These are phyloP conservation scores for Hippoglossus stenolepis DNA, from an alignment of 2,113 vertebrate genomes.

Conservation along the genomic window DNA sequence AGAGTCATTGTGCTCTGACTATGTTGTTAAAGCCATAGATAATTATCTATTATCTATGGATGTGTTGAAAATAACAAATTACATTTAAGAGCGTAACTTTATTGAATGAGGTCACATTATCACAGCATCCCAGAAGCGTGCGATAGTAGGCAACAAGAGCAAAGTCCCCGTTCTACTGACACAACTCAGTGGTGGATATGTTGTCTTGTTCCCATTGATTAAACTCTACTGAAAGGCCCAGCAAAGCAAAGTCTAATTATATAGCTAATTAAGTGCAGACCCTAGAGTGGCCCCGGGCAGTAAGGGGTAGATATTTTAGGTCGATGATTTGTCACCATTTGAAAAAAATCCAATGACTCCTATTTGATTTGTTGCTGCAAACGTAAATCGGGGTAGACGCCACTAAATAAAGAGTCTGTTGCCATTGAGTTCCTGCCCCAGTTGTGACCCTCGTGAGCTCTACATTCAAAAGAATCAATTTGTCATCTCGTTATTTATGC, in stretches of 20 bases:
- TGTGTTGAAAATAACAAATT: too few species aligned
- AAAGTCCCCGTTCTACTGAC: conserved; percentile 51
- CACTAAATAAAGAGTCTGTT: conserved; percentile 63
- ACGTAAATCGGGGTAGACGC: conserved; percentile 65
- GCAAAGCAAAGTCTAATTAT: conserved; percentile 82
- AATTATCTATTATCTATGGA: too few species aligned
- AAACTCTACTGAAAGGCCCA: conserved; percentile 73
- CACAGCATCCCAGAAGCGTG: conserved; percentile 38
- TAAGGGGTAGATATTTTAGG: conserved; percentile 77
- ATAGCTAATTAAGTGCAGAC: conserved; percentile 79
- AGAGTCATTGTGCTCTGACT: too few species aligned
- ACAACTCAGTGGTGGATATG: conserved; percentile 63
- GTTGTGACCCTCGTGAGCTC: conserved; percentile 39
- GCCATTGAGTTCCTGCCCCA: conserved; percentile 51
- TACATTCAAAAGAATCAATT: conserved; percentile 48
- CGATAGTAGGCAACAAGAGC: conserved; percentile 42
- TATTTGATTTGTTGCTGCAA: conserved; percentile 71
- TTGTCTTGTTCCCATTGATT: conserved; percentile 79
- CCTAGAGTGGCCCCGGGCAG: conserved; percentile 66
- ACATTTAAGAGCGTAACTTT: conserved; percentile 4
- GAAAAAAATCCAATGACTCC: conserved; percentile 74
- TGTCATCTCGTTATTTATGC: conserved; percentile 42
- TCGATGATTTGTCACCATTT: conserved; percentile 79
- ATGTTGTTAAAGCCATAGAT: too few species aligned
- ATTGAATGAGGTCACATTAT: conserved; percentile 47